A percentile compares a stretch with the other conserved stretches of the same genome.
phyloP scores from a whole-genome alignment of 2,797 vertebrate species.

The Smutsia gigantea region DNA sequence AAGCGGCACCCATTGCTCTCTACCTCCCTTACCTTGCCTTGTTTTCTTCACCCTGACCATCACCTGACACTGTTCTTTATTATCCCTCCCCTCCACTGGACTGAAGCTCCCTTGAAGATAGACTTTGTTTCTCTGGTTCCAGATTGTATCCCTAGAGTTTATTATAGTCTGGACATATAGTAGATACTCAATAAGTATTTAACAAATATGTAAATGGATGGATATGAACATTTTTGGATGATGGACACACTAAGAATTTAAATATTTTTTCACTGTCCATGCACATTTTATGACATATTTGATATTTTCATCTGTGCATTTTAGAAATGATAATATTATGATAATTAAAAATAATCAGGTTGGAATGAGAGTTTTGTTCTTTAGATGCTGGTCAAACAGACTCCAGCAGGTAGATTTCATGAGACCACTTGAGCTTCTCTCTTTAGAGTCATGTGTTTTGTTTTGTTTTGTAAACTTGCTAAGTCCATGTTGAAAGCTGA shows the following conservation, averaged over 20 bases:
- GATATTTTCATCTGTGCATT: slow-evolving; percentile 8
- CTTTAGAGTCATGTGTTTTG: neutral
- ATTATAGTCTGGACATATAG: neutral
- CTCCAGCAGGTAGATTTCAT: neutral
- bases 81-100: neutral
- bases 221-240: neutral
- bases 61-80: neutral
- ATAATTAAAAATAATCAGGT: slow-evolving; percentile 5
- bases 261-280: neutral
- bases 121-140: neutral
- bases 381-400: neutral
- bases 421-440: neutral
- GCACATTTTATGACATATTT: slow-evolving; percentile 31
- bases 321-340: slow-evolving; percentile 36
- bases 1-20: neutral
- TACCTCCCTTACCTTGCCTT: neutral
- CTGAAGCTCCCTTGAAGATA: neutral
- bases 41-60: neutral
- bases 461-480: neutral
- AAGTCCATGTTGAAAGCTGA: neutral
- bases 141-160: neutral
- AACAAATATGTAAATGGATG: neutral
- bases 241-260: neutral
- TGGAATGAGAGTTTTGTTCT: neutral
- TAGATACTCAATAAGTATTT: neutral